Conservation (phyloP, 2,888 invertebrate genomes). For the Meta bourneti region DNA sequence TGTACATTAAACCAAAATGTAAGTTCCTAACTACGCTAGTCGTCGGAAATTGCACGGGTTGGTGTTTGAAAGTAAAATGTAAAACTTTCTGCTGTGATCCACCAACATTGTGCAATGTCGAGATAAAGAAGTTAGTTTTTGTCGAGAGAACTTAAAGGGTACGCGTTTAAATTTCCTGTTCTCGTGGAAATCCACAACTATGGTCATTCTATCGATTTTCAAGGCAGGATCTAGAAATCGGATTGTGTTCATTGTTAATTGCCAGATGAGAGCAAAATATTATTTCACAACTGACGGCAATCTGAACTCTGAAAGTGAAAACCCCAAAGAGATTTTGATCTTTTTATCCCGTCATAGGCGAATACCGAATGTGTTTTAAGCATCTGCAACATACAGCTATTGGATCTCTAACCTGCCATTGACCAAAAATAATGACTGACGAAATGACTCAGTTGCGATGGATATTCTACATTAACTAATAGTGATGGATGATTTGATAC, state of each 20-base stretch:
- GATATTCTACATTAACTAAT: neutral
- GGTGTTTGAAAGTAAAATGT: conserved; percentile 34
- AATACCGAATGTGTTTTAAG: conserved; percentile 1
- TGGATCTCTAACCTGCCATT: too few species aligned
- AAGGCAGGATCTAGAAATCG: too few species aligned
- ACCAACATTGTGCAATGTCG: conserved; percentile 19
- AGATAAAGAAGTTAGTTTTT: neutral
- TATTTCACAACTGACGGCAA: too few species aligned
- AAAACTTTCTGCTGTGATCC: conserved; percentile 46
- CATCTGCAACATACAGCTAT: too few species aligned
- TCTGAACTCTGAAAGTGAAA: too few species aligned
- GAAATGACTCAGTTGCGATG: neutral
- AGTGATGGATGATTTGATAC: neutral
- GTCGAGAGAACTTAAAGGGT: neutral
- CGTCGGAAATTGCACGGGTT: conserved; percentile 38
- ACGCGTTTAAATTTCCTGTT: neutral
- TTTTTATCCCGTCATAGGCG: neutral
- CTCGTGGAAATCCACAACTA: conserved; percentile 3
- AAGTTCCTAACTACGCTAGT: conserved; percentile 71
- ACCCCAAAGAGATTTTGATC: neutral
- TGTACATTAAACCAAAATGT: conserved; percentile 13
- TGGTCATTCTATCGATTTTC: too few species aligned
- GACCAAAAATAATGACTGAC: conserved; percentile 1
- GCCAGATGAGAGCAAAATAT: too few species aligned
- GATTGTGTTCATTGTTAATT: too few species aligned